Percentiles rank a stretch among this genome's conserved stretches.
Evolutionary conservation across 1,140 invertebrate species (phyloP).

Genomic region (Camponotus pennsylvanicus): DNA sequence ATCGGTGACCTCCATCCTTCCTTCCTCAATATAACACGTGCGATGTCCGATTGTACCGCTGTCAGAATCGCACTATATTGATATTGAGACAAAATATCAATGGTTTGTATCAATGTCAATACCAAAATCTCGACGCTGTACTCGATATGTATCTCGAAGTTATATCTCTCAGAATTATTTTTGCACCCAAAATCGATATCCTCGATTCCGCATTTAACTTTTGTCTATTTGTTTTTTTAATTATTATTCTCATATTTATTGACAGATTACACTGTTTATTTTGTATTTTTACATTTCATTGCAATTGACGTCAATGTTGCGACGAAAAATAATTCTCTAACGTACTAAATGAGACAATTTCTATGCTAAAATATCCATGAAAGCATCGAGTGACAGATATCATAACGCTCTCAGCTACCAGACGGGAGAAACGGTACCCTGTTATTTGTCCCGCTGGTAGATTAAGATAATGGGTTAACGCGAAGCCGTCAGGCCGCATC

Average conservation of each 20-base stretch:
- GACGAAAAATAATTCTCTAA: background rate
- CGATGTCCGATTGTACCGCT: conserved; percentile 18
- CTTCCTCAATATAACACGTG: background rate
- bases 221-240: background rate
- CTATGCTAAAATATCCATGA: background rate
- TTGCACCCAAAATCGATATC: background rate
- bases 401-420: background rate
- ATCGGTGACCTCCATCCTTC: background rate
- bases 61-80: too few relatives aligned
- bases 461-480: conserved; percentile 79
- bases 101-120: conserved; percentile 17
- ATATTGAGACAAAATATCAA: background rate
- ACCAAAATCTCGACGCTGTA: background rate
- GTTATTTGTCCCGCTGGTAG: conserved; percentile 77
- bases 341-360: conserved; percentile 6
- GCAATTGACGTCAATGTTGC: background rate
- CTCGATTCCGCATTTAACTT: background rate
- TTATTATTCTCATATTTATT: background rate
- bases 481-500: conserved; percentile 54
- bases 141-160: background rate
- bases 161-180: background rate
- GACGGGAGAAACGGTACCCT: conserved; percentile 56
- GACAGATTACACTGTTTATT: background rate
- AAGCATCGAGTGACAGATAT: conserved; percentile 22
- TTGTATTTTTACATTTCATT: background rate